Evolutionary conservation across 2,113 vertebrate genomes (phyloP).

Genomic region (Ictidomys tridecemlineatus): DNA sequence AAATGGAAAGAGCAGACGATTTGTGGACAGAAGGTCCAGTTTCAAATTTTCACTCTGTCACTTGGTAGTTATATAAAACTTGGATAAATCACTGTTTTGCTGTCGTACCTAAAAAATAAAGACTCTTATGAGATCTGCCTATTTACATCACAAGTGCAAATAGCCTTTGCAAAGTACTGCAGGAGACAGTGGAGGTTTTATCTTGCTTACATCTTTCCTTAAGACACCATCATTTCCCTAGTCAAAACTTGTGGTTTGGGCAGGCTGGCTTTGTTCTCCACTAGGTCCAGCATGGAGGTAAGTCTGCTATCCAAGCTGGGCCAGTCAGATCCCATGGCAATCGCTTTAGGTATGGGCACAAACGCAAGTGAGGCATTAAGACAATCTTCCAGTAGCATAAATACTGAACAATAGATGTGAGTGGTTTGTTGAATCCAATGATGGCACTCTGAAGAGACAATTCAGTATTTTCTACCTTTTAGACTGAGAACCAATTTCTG

Average conservation of each 20-base stretch:
- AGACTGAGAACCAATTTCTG: neutral
- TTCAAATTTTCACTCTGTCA: neutral
- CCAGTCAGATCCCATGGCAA: neutral
- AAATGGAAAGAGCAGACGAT: neutral
- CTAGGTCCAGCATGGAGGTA: neutral
- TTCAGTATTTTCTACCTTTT: neutral
- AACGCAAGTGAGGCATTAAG: neutral
- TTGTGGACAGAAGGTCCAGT: neutral
- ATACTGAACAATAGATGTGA: neutral
- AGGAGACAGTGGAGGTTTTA: neutral
- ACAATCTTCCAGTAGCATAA: neutral
- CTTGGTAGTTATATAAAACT: neutral
- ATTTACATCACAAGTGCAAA: neutral
- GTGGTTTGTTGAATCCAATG: neutral
- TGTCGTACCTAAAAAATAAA: neutral
- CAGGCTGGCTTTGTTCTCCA: neutral
- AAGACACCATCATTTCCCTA: neutral
- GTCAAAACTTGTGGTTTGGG: neutral
- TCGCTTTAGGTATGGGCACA: neutral
- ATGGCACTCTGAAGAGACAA: neutral
- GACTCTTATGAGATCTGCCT: neutral
- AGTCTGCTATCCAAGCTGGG: neutral
- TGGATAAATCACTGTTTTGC: neutral
- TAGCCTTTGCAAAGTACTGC: neutral
- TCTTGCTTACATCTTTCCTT: neutral